These are phyloP conservation scores for Drosophila mimica DNA, from an alignment of 2,888 invertebrate genomes.

Conservation along the genomic window DNA sequence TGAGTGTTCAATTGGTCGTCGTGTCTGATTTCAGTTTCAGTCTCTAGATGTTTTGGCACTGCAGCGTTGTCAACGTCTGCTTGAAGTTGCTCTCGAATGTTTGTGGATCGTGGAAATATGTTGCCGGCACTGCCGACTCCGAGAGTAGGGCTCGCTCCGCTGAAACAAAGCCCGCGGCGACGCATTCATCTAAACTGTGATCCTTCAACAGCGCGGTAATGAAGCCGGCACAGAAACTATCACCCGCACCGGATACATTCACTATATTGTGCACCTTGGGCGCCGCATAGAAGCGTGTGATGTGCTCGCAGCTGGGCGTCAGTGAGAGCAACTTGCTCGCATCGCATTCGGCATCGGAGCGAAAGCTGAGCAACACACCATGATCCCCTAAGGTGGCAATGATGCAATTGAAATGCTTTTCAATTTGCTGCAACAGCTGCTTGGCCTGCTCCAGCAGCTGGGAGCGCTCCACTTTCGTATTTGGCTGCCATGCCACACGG, in stretches of 20 bases:
- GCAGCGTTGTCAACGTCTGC: slow-evolving; percentile 37
- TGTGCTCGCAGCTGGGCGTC: slow-evolving; percentile 62
- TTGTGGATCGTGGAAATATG: slow-evolving; percentile 74
- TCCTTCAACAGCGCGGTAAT: slow-evolving; percentile 88
- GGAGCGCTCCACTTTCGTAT: slow-evolving; percentile 22
- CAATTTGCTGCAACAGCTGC: slow-evolving; percentile 83
- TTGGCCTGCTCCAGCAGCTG: slow-evolving; percentile 76
- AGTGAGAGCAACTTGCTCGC: slow-evolving; percentile 39
- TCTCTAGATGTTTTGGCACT: slow-evolving; percentile 45
- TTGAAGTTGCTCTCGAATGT: slow-evolving; percentile 51
- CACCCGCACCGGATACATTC: slow-evolving; percentile 94
- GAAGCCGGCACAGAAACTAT: slow-evolving; percentile 90
- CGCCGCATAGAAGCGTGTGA: slow-evolving; percentile 68
- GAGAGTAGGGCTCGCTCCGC: slow-evolving; percentile 88
- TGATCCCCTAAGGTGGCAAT: slow-evolving; percentile 88
- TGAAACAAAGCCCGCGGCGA: slow-evolving; percentile 88
- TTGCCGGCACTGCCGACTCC: slow-evolving; percentile 87
- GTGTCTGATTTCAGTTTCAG: background rate
- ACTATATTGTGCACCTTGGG: slow-evolving; percentile 85
- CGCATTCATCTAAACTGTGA: slow-evolving; percentile 86
- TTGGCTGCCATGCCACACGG: slow-evolving; percentile 37
- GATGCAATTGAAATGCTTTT: slow-evolving; percentile 86
- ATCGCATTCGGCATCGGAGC: slow-evolving; percentile 49
- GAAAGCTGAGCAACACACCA: slow-evolving; percentile 86
- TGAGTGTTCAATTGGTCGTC: slow-evolving; percentile 25